phyloP scores from a whole-genome alignment of 2,888 invertebrate genomes.

The Spisula solida region DNA sequence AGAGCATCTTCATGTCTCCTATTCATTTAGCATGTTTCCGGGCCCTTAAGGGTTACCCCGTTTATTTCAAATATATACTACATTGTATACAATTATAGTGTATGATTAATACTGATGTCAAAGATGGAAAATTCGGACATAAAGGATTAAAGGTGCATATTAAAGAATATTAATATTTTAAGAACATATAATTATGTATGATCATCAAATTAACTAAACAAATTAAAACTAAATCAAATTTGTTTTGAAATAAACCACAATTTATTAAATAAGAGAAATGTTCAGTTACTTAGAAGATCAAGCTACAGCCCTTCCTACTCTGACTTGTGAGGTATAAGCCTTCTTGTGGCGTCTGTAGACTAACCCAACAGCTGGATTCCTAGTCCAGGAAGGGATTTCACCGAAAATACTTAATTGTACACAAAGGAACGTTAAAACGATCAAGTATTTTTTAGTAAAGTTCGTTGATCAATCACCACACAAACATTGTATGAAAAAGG shows the following conservation, averaged over 20 bases:
- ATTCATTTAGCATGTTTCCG: no score
- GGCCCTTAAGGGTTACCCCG: no score
- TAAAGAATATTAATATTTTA: no score
- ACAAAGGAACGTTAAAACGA: constrained; percentile 8
- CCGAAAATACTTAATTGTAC: neutral
- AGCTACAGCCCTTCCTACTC: neutral
- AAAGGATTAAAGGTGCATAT: no score
- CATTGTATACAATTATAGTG: no score
- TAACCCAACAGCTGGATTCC: neutral
- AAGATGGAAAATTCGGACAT: no score
- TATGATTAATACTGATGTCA: no score
- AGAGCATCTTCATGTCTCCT: no score
- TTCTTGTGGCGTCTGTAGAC: neutral
- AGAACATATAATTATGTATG: no score
- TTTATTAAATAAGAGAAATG: neutral
- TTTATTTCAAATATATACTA: no score
- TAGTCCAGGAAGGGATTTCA: neutral
- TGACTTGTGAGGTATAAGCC: neutral
- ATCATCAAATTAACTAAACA: neutral
- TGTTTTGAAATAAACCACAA: neutral
- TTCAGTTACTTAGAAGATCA: neutral
- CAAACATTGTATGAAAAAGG: constrained; percentile 10
- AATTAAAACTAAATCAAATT: neutral
- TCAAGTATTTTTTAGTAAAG: constrained; percentile 6
- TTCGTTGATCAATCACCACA: neutral